Evolutionary conservation across 2,113 vertebrate genomes (phyloP).

Genomic region (Rhinolophus ferrumequinum): DNA sequence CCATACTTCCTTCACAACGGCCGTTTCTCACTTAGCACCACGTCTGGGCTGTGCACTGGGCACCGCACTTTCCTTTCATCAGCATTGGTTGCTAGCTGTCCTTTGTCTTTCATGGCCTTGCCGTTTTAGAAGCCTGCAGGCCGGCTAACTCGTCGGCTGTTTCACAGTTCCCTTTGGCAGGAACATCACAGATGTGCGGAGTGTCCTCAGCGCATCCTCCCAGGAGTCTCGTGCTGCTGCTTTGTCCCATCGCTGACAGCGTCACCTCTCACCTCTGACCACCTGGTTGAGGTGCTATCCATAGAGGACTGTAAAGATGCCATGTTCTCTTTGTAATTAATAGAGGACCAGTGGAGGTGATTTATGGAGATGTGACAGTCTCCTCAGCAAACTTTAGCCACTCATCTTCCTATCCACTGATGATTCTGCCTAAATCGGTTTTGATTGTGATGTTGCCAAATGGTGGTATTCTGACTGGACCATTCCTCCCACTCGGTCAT

Average conservation of each 20-base stretch:
- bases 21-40: not conserved
- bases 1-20: not conserved
- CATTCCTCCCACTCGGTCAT: not conserved
- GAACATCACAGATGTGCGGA: not conserved
- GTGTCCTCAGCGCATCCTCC: not conserved
- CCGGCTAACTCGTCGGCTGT: not conserved
- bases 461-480: not conserved
- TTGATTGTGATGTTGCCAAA: not conserved
- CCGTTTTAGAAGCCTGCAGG: not conserved
- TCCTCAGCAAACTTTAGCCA: not conserved
- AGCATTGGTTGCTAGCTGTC: not conserved
- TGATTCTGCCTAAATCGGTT: not conserved
- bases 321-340: not conserved
- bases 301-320: not conserved
- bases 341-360: not conserved
- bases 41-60: not conserved
- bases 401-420: not conserved
- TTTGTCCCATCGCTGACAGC: not conserved
- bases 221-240: not conserved
- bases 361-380: not conserved
- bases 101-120: not conserved
- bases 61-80: not conserved
- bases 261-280: not conserved
- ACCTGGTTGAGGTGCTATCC: not conserved
- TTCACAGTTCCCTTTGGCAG: not conserved